Percentiles rank a stretch among this genome's conserved stretches.
Conservation (phyloP, 2,888 invertebrate species). For the Cheilosia scutellata region DNA sequence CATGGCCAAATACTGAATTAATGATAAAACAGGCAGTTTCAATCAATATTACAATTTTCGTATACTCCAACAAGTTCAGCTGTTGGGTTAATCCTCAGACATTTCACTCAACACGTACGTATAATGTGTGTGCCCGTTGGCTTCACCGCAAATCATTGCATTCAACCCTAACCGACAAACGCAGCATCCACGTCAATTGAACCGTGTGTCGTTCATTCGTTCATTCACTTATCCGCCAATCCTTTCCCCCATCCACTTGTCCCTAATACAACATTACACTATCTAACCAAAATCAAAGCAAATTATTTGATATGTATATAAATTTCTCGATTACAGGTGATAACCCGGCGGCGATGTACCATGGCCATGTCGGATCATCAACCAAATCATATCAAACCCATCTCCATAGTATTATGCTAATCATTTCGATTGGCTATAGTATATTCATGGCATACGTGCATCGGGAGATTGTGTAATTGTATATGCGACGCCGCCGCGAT, state of each 20-base stretch:
- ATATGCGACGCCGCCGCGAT: neutral
- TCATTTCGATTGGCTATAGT: conserved; percentile 81
- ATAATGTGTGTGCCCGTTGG: neutral
- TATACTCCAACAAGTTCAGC: neutral
- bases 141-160: conserved; percentile 23
- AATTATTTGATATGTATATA: conserved; percentile 45
- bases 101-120: neutral
- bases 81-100: neutral
- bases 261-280: neutral
- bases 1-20: neutral
- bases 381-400: conserved; percentile 84
- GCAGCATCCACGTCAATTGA: neutral
- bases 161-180: neutral
- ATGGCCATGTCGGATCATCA: conserved; percentile 84
- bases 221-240: conserved; percentile 1
- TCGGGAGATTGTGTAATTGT: conserved; percentile 80
- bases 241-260: neutral
- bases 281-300: conserved; percentile 21
- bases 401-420: conserved; percentile 81
- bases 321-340: conserved; percentile 86
- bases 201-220: neutral
- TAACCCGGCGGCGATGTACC: conserved; percentile 92
- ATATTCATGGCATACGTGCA: conserved; percentile 81
- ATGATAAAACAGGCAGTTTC: conserved; percentile 20
- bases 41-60: neutral